Base-by-base conservation (phyloP, 2,113 vertebrate species). In the Alligator mississippiensis region DNA sequence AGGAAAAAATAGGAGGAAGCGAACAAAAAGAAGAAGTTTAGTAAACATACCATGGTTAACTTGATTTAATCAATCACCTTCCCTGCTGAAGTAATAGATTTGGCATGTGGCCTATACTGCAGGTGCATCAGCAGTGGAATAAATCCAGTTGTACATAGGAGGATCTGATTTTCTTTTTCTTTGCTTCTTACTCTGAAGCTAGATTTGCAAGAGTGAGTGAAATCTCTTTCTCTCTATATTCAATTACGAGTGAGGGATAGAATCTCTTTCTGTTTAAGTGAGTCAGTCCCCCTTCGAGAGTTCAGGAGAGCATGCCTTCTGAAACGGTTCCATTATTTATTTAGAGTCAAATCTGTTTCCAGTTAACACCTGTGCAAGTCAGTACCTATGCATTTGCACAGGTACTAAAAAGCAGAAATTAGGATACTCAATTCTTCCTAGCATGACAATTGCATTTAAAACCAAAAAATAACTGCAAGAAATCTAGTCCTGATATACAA, bases 1-100 rank as follows among this genome's bases (percentile, higher is more conserved):
- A 89, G 89, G 34, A 54, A 93, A 87, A 92, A 77, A 93, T 94
- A 95, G 96, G 97, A 96, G n/a, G 22, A 47, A 96, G 88, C 70
- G 92, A 96, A 70, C 70, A 92, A 84, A 80, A 92, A 64, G n/a
- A 94, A 84, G 6, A 96, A 93, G 57, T 97, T 94, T 93, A 89
- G 75, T 68, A 90, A 94, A 90, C 62, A 82, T 92, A 93, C 76
- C 91, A 94, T 82, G 88, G 83, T 82, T 93, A 95, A 92, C 63
- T 70, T 64, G 90, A 90, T 83, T 95, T 93, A 94, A 96, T 92
- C 47, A 77, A 89, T 70, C 95, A 93, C 91, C 85, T 90, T 97
- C 85, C 38, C 92, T 94, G 80, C 54, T 78, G 77, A 87, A 77
- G 83, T 92, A 74, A 95, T 82, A 89, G 85, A 91, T 57, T 80